Evolutionary conservation across 2,888 invertebrate genomes (phyloP), one percentile per base, ranked within the genome.

Genomic region (Diarsia rubi): DNA sequence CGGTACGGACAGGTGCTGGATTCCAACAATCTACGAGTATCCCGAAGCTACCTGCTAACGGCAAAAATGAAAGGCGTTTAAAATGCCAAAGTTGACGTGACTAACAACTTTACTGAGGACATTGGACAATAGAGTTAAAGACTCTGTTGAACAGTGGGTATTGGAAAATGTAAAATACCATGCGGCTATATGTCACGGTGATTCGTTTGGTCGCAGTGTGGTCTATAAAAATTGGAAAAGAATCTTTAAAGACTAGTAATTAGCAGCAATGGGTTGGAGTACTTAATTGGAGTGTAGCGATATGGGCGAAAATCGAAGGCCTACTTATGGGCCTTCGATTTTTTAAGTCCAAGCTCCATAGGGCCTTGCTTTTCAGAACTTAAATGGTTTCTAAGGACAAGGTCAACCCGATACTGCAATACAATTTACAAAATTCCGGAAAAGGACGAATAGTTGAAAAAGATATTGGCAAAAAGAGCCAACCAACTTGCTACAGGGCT

Each of bases 1-100:
- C 90, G 91, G 90, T 78, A 78, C 60, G 45, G 75, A 82, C 88
- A 90, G 90, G 88, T 89, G 91, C 78, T 85, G 76, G 77, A 85
- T 85, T 79, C 81, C 77, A 75, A 78, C 79, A 62, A 73, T 31
- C 21, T 59, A 24, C 81, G 70, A 57, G 57, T 82, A 84, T 84
- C 83, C 83, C 85, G 70, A 62, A 77, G 60, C 73, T 74, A 78
- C 75, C 62, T 78, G 69, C 69, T 77, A 77, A 80, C 69, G 82
- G 81, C 85, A 83, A 83, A 86, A 88, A 86, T 86, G 87, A 85
- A 89, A 88, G 85, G 85, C 75, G 73, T 82, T 79, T 82, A 72
- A 74, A 85, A 87, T 85, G 77, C 64, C 83, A 84, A 86, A 85
- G 83, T 81, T 84, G 73, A 82, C 66, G 69, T 82, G 71, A 76